A percentile compares a stretch with the other conserved stretches of the same genome.
These are phyloP conservation scores for Gallinago undulata DNA, from an alignment of 2,113 vertebrate genomes.

Conservation along the genomic window DNA sequence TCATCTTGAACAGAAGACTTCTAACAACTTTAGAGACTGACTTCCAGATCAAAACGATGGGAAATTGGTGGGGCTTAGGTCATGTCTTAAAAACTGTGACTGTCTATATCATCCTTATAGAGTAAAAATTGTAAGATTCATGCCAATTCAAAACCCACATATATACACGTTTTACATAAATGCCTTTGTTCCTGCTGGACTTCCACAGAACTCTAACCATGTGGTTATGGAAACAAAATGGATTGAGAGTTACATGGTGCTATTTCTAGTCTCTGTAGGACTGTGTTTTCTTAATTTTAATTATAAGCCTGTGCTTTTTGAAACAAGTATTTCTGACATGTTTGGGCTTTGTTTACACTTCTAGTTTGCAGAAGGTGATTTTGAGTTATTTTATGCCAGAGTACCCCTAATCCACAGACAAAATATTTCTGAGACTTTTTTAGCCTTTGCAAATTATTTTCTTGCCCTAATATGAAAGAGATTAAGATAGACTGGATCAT, in stretches of 20 bases:
- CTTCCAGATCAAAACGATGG: background rate
- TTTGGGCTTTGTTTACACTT: background rate
- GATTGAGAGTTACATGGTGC: background rate
- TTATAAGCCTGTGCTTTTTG: background rate
- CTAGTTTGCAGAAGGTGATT: background rate
- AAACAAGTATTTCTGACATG: background rate
- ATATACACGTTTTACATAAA: background rate
- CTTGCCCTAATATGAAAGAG: background rate
- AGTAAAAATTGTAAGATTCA: background rate
- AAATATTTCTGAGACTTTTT: background rate
- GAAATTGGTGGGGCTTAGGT: rapidly evolving
- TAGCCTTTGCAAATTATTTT: background rate
- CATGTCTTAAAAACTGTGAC: background rate
- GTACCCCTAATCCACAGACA: background rate
- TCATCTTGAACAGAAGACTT: background rate
- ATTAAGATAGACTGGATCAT: too few species aligned
- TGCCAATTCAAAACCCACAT: background rate
- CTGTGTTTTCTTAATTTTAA: background rate
- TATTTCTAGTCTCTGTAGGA: background rate
- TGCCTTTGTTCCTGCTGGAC: background rate
- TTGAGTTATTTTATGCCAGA: background rate
- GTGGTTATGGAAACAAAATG: background rate
- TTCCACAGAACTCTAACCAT: background rate
- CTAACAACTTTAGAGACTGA: background rate
- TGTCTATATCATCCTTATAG: background rate